Base-by-base conservation (phyloP, 2,113 vertebrate genomes). In the Ifrita kowaldi region DNA sequence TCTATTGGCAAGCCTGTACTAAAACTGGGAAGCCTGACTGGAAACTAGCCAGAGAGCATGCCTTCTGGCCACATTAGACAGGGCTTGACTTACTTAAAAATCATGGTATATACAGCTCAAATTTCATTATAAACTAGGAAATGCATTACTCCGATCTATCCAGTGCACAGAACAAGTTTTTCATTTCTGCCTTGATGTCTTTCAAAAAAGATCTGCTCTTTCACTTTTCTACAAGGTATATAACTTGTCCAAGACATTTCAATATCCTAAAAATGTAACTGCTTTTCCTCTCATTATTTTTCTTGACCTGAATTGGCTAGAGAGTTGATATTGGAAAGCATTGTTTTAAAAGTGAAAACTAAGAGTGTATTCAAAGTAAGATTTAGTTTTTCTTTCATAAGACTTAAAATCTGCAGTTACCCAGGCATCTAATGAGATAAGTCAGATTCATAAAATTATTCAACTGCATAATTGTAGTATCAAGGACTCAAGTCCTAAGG, bases 401-500 rank as follows among this genome's bases (percentile, higher is more conserved):
- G n/a, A 70, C 59, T 75, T 73, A 28, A 87, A 95, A 89, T 67
- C 68, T 87, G 57, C 32, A 62, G 75, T 60, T 90, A 74, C 49
- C 46, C 35, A 89, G 65, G 53, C 84, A 89, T 87, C 80, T 89
- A 91, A 82, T 27, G 49, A 96, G 80, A 79, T 42, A 94, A 87
- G 62, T 59, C 84, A 93, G 59, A 79, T 82, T 95, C 74, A 73
- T 65, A 65, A 92, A 94, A 81, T 78, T 90, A 92, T 93, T 95
- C 92, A 81, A 28, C 52, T 35, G 73, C 57, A 82, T 71, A 92
- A 87, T 37, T 91, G 76, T 28, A 62, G 41, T 64, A 90, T 62
- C 88, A 93, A 94, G 86, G 86, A 81, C 83, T 86, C 64, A 90
- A 87, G 65, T 87, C 56, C 73, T 94, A 81, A 91, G 62, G 88